phyloP scores from a whole-genome alignment of 2,113 vertebrate genomes.

The Apodemus speciosus region DNA sequence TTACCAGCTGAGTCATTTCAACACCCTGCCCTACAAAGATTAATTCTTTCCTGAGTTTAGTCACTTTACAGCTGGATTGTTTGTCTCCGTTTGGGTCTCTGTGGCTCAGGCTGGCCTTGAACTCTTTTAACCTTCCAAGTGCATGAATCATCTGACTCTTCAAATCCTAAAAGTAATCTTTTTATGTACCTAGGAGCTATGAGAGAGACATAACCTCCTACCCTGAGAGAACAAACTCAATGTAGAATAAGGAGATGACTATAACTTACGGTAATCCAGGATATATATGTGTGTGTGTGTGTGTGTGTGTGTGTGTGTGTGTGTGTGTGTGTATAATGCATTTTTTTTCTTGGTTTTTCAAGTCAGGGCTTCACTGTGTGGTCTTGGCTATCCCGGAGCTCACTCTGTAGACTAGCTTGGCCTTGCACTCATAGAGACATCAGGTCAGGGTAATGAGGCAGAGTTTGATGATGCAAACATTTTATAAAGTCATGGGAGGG shows the following conservation, averaged over 20 bases:
- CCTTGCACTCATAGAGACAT: not conserved
- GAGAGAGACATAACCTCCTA: not conserved
- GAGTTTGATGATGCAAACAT: not conserved
- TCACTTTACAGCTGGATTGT: not conserved
- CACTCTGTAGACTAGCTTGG: not conserved
- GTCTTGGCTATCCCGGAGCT: not conserved
- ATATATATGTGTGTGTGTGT: no score
- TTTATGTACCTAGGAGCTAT: not conserved
- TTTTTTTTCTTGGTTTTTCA: no score
- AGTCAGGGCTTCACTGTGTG: not conserved
- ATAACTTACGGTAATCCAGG: not conserved
- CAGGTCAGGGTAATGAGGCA: not conserved
- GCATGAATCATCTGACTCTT: not conserved
- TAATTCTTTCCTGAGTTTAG: not conserved
- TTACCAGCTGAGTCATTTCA: not conserved
- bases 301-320: no score
- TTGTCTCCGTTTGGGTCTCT: not conserved
- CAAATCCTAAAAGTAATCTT: not conserved
- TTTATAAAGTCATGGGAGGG: not conserved
- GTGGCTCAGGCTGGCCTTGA: not conserved
- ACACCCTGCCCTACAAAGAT: not conserved
- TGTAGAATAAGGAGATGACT: not conserved
- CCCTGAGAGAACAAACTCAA: not conserved
- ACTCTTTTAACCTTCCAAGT: not conserved
- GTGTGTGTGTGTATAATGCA: no score